Conservation (phyloP, 2,797 vertebrate genomes). For the Pelochelys cantorii region DNA sequence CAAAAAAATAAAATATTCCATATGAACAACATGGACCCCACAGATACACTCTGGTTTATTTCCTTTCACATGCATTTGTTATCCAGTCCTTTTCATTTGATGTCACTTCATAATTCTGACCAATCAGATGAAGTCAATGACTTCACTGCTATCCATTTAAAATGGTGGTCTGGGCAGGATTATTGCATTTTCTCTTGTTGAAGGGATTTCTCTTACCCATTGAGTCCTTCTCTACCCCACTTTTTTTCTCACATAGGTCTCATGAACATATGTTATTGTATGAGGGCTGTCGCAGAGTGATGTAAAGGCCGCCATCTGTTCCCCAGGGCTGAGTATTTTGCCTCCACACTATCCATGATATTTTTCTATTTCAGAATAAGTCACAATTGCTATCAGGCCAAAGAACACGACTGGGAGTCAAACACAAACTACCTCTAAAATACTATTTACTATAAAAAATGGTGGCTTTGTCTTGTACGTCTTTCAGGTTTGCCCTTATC, state of each 20-base stretch:
- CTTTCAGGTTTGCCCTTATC: neutral
- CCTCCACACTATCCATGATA: neutral
- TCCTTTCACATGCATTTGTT: slow-evolving; percentile 22
- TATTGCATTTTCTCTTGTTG: neutral
- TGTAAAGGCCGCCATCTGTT: neutral
- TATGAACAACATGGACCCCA: slow-evolving; percentile 9
- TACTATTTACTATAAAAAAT: neutral
- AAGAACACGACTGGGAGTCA: neutral
- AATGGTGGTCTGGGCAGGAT: neutral
- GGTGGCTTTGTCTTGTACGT: neutral
- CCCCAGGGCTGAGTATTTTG: neutral
- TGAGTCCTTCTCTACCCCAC: neutral
- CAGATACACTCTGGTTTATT: slow-evolving; percentile 29
- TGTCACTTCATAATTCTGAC: neutral
- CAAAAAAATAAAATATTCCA: slow-evolving; percentile 28
- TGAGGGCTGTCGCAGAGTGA: neutral
- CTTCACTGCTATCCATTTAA: neutral
- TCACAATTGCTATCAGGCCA: neutral
- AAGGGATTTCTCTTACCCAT: neutral
- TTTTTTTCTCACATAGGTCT: slow-evolving; percentile 3
- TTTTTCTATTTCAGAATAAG: neutral
- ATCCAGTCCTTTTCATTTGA: slow-evolving; percentile 18
- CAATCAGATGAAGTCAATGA: neutral
- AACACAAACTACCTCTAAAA: neutral
- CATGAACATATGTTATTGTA: neutral